Conservation (phyloP, 1,140 invertebrate species). For the Bicyclus anynana region DNA sequence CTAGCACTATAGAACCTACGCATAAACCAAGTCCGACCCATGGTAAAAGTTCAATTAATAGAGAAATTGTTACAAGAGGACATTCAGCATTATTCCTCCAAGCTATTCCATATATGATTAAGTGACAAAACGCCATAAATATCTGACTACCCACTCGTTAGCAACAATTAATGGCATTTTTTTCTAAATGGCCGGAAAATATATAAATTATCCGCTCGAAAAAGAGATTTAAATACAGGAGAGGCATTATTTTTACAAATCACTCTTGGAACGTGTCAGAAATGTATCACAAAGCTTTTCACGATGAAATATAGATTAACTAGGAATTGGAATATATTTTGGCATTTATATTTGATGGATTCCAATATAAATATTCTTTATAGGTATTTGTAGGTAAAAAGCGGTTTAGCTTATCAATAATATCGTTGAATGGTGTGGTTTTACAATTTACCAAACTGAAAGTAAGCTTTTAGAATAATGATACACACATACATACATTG, state of each 20-base stretch:
- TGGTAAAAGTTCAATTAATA: too few species aligned
- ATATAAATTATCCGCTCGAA: constrained; percentile 37
- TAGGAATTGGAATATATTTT: constrained; percentile 37
- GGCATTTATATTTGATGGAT: constrained; percentile 36
- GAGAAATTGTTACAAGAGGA: too few species aligned
- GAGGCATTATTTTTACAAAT: constrained; percentile 44
- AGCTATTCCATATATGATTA: neutral
- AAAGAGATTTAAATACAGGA: constrained; percentile 31
- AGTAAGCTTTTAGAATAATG: constrained; percentile 1
- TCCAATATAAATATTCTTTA: constrained; percentile 23
- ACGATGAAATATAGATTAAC: constrained; percentile 37
- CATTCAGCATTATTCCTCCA: too few species aligned
- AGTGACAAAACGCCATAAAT: constrained; percentile 1
- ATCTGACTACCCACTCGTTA: constrained; percentile 28
- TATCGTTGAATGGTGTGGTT: constrained; percentile 8
- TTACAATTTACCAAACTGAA: neutral
- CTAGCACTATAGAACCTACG: too few species aligned
- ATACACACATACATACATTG: neutral
- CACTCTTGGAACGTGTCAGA: constrained; percentile 35
- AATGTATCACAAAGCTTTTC: constrained; percentile 40
- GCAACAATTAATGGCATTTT: constrained; percentile 35
- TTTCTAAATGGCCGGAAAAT: constrained; percentile 34
- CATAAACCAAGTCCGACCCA: too few species aligned
- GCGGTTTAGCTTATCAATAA: constrained; percentile 18
- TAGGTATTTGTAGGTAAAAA: constrained; percentile 13